Base-by-base conservation (phyloP, 2,888 invertebrate species). In the Psylliodes chrysocephalus region DNA sequence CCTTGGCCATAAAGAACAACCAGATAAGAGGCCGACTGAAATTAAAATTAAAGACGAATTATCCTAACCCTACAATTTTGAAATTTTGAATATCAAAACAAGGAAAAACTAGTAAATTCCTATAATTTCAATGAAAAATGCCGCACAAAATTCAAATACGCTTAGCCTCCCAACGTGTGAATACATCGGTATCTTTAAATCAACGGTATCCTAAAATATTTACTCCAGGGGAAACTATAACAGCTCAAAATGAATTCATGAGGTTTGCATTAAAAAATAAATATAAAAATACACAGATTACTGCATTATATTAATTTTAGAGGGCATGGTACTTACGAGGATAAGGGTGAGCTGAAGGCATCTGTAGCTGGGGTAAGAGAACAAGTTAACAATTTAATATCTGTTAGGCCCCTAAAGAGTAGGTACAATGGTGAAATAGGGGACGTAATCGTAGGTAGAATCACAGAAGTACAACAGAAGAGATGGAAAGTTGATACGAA, bases 401-500 rank as follows among this genome's bases (percentile, higher is more conserved):
- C 95, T 53, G 92, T 99, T 2, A 89, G 90, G 70, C 96, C 98
- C 0, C 83, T 97, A 5, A 97, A 97, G 79, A 92, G 93, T 77
- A 89, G 97, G 64, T 97, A 93, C 79, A 90, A 91, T 64, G 94
- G 94, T 6, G 97, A 98, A 84, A 93, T 98, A 56, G 98, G 98
- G 0, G 98, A 99, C 84, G 96, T 99, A 1, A 90, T 99, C 7
- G 94, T 99, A 3, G 99, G 97, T 0, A 86, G 99, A 51, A 92
- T 99, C 22, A 89, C 92, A 0, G 96, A 98, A 82, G 95, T 99
- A 0, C 96, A 96, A 77, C 94, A 96, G 75, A 92, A 91, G 76
- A 86, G 96, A 63, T 98, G 98, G 98, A 95, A 95, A 81, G 93
- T 98, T 1, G 94, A 98, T 75, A 95, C 95, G 0, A 96, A 96